Base-by-base conservation (phyloP, 2,888 invertebrate genomes). In the Hetaerina titia region DNA sequence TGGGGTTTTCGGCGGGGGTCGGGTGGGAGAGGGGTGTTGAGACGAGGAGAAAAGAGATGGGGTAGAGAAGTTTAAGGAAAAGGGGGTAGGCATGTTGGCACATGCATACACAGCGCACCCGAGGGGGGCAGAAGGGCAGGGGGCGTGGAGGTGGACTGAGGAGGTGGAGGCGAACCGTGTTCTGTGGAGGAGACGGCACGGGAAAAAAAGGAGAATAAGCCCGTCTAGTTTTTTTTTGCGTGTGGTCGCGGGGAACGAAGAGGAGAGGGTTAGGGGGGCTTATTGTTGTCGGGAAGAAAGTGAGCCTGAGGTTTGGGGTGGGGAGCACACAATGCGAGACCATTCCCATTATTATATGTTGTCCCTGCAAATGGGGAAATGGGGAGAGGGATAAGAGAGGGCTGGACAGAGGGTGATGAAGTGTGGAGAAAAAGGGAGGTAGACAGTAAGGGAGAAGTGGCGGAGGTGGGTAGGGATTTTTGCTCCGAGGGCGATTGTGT, bases 251-350 rank as follows among this genome's bases (percentile, higher is more conserved):
- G 22, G 11, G 25, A 31, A 19, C 11, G 81, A n/a, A 0, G 22
- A n/a, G 69, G 69, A 69, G n/a, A 22, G 69, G 69, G 69, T 69
- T 69, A n/a, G n/a, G 22, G 69, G n/a, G 69, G 69, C 81, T 81
- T 31, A 81, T 81, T 81, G 81, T 81, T 81, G 31, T 81, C 81
- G 81, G 81, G 81, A 81, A 31, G 81, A 81, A 81, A 81, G 81
- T 81, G 81, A 81, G 81, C 31, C 15, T n/a, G 1, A 11, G 45
- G 45, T 45, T 45, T 45, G 31, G 81, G 60, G 60, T 15, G 60
- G 60, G 60, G 17, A 17, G 25, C 13, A 81, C 13, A 81, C 81
- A 81, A 81, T 81, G 81, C 81, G 25, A 31, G 81, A 25, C 74
- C 25, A 45, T 74, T 25, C 74, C 74, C 31, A 81, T 81, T 81